Evolutionary conservation across 2,113 vertebrate species (phyloP).

Genomic region (Otocyon megalotis): DNA sequence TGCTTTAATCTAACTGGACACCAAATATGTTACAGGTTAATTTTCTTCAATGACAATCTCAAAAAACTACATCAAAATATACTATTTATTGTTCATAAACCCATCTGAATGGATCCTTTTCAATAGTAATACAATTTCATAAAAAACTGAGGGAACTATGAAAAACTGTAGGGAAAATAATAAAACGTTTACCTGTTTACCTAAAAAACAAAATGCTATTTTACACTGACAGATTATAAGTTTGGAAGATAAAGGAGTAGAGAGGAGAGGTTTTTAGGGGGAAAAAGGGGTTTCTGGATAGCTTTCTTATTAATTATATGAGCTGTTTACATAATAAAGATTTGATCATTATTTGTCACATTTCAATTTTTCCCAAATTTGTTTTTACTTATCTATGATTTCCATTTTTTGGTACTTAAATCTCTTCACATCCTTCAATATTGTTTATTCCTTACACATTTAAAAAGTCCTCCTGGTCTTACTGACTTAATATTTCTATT

Average conservation of each 20-base stretch:
- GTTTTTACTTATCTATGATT: not conserved
- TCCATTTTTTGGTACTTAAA: slow-evolving; percentile 5
- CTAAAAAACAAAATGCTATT: not conserved
- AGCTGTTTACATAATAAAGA: slow-evolving; percentile 12
- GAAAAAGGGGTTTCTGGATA: not conserved
- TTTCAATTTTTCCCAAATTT: slow-evolving; percentile 20
- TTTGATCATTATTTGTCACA: slow-evolving; percentile 3
- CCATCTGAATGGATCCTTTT: not conserved
- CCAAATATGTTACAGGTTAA: slow-evolving; percentile 23
- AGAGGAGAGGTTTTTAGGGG: not conserved
- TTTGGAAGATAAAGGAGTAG: not conserved
- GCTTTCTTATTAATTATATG: not conserved
- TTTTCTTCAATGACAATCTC: slow-evolving; percentile 31
- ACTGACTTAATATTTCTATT: not conserved
- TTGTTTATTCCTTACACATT: not conserved
- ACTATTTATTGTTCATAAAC: not conserved
- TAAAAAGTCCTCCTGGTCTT: not conserved
- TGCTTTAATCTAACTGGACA: slow-evolving; percentile 9
- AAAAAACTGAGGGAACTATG: not conserved
- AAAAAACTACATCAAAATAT: slow-evolving; percentile 39
- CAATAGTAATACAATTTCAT: not conserved
- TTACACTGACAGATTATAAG: not conserved
- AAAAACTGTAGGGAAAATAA: not conserved
- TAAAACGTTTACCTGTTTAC: not conserved
- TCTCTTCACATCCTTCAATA: not conserved